phyloP scores from a whole-genome alignment of 2,797 vertebrate genomes.

The Chromis chromis region DNA sequence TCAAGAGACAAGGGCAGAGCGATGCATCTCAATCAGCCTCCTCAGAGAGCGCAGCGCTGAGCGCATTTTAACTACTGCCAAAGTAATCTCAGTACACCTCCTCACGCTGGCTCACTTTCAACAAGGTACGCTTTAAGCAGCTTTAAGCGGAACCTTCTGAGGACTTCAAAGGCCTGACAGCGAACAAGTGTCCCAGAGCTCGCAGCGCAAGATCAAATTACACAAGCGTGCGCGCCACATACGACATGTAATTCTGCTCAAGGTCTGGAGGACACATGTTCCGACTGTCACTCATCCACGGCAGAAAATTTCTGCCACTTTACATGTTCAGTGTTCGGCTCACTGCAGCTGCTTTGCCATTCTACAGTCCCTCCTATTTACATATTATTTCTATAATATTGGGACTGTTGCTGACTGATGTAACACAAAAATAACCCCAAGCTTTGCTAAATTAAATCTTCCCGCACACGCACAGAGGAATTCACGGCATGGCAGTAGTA shows the following conservation, averaged over 20 bases:
- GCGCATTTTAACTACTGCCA: conserved; percentile 60
- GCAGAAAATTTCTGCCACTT: conserved; percentile 19
- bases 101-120: conserved; percentile 63
- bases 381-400: not conserved
- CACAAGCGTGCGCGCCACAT: conserved; percentile 11
- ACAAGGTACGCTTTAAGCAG: conserved; percentile 70
- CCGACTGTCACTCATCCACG: conserved; percentile 14
- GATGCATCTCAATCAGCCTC: conserved; percentile 64
- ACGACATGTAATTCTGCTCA: conserved; percentile 33
- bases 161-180: conserved; percentile 72
- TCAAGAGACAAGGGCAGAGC: conserved; percentile 63
- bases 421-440: not conserved
- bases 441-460: not conserved
- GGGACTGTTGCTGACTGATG: not conserved
- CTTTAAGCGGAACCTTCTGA: conserved; percentile 74
- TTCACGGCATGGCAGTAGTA: not conserved
- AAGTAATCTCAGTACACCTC: conserved; percentile 62
- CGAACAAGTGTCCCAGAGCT: conserved; percentile 64
- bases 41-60: conserved; percentile 47
- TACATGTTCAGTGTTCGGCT: conserved; percentile 20
- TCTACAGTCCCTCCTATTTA: not conserved
- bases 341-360: not conserved
- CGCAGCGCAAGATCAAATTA: conserved; percentile 43
- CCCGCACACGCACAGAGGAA: not conserved
- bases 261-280: conserved; percentile 47